Base-by-base conservation (phyloP, 2,888 invertebrate genomes). In the Byasa hedistus region DNA sequence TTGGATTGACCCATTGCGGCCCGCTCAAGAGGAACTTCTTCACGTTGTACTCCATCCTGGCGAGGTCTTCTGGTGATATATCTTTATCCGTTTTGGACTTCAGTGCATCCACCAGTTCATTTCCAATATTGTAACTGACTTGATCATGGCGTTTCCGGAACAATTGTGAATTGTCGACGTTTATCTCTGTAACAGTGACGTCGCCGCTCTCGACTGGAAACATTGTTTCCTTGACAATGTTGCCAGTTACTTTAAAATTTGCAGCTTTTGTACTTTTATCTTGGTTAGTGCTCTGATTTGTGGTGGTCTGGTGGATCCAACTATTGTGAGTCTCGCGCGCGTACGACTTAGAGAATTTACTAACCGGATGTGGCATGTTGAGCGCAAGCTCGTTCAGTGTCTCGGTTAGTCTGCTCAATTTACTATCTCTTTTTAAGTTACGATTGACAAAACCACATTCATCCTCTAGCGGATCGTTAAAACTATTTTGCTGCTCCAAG, bases 21-120 rank as follows among this genome's bases (percentile, higher is more conserved):
- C 92, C 92, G 66, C 95, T 95, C 79, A 95, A 89, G 73, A 95
- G 84, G 82, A 95, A 95, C 80, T 94, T 94, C 83, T 95, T 95
- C n/a, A 95, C 95, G 79, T 95, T 95, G 77, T 95, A 95, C 79
- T 95, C 95, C 95, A 95, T 95, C 79, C 95, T 93, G 23, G 94
- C 94, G 73, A 95, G 93, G 79, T 94, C 94, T 72, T 93, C 93
- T 12, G 92, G 86, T 23, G 91, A 84, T 68, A 91, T 88, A 64
- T 88, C 85, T 70, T 86, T 89, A 59, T 87, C 85, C 19, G 80
- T 79, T 70, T 86, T 87, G 5, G 79, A 78, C 69, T 84, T 82
- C 51, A 86, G 76, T 3, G 79, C 81, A 15, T 76, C 76, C 59
- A 85, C 83, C 60, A 85, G 74, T 57, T 84, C 79, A 44, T 67